These are phyloP conservation scores for Panthera tigris DNA, from an alignment of 2,113 vertebrate genomes.

Conservation along the genomic window DNA sequence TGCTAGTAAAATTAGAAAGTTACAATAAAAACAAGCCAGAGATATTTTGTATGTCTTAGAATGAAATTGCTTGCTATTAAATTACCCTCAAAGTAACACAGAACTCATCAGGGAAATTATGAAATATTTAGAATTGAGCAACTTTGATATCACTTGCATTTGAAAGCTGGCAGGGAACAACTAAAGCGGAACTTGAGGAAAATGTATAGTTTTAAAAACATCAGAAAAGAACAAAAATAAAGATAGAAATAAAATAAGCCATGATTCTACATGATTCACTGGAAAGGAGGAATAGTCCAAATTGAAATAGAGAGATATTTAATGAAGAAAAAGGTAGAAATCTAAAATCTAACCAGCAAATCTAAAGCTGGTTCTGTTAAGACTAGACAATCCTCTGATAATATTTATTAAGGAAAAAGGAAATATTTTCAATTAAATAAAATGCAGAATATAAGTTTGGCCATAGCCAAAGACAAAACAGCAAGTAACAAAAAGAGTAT, in stretches of 20 bases:
- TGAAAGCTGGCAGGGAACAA: background rate
- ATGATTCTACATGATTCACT: background rate
- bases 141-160: background rate
- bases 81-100: background rate
- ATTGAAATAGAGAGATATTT: background rate
- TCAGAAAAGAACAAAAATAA: background rate
- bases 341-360: background rate
- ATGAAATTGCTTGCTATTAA: background rate
- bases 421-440: background rate
- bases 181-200: background rate
- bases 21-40: background rate
- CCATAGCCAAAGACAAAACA: background rate
- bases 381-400: background rate
- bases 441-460: background rate
- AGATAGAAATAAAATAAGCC: background rate
- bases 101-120: background rate
- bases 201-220: background rate
- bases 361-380: background rate
- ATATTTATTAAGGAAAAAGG: background rate
- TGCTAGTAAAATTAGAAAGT: background rate
- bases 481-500: background rate
- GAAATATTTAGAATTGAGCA: background rate
- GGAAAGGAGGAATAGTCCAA: background rate
- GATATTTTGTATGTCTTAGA: background rate
- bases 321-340: background rate